A percentile compares a stretch with the other conserved stretches of the same genome.
phyloP scores from a whole-genome alignment of 2,888 invertebrate genomes.

The Amphiduros pacificus region DNA sequence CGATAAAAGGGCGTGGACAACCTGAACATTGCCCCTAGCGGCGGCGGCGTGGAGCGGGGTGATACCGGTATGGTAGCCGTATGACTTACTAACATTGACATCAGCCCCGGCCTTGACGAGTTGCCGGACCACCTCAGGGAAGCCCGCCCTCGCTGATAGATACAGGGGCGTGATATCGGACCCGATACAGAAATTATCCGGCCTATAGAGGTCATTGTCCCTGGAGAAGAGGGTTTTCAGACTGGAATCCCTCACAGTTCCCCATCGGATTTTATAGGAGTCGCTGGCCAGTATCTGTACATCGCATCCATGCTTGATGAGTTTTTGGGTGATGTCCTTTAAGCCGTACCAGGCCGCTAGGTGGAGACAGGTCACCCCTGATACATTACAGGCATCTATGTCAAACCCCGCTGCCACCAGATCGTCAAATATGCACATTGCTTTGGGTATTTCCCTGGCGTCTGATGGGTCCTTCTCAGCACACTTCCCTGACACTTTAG shows the following conservation, averaged over 20 bases:
- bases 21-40: slow-evolving; percentile 24
- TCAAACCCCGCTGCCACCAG: slow-evolving; percentile 13
- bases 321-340: slow-evolving; percentile 12
- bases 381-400: slow-evolving; percentile 19
- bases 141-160: slow-evolving; percentile 28
- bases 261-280: slow-evolving; percentile 28
- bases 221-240: slow-evolving; percentile 23
- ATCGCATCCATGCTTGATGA: slow-evolving; percentile 16
- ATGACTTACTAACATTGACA: slow-evolving; percentile 27
- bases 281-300: slow-evolving; percentile 26
- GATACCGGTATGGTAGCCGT: slow-evolving; percentile 28
- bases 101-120: slow-evolving; percentile 26
- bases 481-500: slow-evolving; percentile 20
- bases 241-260: slow-evolving; percentile 19
- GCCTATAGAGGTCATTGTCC: slow-evolving; percentile 28
- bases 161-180: slow-evolving; percentile 28
- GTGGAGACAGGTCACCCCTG: slow-evolving; percentile 28
- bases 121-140: slow-evolving; percentile 12
- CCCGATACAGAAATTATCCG: slow-evolving; percentile 28
- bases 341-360: slow-evolving; percentile 31
- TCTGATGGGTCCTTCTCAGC: slow-evolving; percentile 2
- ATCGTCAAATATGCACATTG: slow-evolving; percentile 14
- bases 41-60: slow-evolving; percentile 32
- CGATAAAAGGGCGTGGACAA: slow-evolving; percentile 22
- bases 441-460: slow-evolving; percentile 1